phyloP scores from a whole-genome alignment of 1,140 invertebrate species.

The Hydropsyche tenuis region DNA sequence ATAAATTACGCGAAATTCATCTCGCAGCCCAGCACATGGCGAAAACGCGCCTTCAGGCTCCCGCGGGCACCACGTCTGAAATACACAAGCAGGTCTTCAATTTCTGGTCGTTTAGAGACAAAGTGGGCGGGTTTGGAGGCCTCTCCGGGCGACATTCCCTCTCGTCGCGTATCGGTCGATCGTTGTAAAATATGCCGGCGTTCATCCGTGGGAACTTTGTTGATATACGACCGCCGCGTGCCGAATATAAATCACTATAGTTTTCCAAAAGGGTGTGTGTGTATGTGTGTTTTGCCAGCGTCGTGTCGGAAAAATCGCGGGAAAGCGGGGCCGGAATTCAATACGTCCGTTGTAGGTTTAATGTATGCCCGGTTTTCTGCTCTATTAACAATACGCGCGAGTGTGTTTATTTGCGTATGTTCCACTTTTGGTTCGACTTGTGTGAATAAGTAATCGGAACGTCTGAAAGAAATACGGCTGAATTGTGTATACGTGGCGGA shows the following conservation, averaged over 20 bases:
- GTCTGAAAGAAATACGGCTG: neutral
- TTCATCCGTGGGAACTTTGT: slow-evolving; percentile 32
- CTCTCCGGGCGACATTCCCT: too few species aligned
- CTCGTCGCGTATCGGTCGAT: neutral
- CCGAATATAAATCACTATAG: slow-evolving; percentile 40
- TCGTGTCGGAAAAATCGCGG: neutral
- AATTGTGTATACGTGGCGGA: neutral
- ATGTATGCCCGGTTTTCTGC: slow-evolving; percentile 11
- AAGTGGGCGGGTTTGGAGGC: too few species aligned
- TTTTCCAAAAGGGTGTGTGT: too few species aligned
- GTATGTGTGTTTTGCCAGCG: too few species aligned
- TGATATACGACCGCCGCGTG: slow-evolving; percentile 17
- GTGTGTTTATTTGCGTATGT: neutral
- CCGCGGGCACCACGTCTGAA: too few species aligned
- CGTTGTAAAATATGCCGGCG: slow-evolving; percentile 30
- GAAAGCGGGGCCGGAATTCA: slow-evolving; percentile 16
- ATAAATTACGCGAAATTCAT: too few species aligned
- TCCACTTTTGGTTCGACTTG: neutral
- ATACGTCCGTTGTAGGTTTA: slow-evolving; percentile 9
- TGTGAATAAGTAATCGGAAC: slow-evolving; percentile 18
- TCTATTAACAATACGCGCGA: slow-evolving; percentile 11
- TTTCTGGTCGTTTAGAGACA: too few species aligned
- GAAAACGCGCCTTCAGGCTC: too few species aligned
- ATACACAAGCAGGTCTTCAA: too few species aligned
- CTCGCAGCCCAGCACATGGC: too few species aligned